Base-by-base conservation (phyloP, 2,888 invertebrate species). In the Melinopterus prodromus region DNA sequence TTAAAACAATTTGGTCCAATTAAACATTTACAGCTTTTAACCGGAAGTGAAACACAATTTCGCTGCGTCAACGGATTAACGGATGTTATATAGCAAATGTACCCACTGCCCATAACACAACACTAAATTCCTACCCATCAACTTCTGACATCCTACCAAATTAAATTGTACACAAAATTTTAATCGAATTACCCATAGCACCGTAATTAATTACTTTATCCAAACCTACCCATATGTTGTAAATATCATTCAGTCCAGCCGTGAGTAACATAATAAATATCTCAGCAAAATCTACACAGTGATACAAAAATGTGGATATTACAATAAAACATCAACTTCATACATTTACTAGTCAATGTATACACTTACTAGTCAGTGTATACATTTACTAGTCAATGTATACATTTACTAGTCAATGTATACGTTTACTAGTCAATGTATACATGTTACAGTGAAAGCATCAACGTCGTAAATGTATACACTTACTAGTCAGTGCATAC, bases 71-170 rank as follows among this genome's bases (percentile, higher is more conserved):
- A 74, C 36, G 74, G 36, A 26, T 36, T 26, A 74, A 15, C 26
- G n/a, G 26, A 16, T 74, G n/a, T 74, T 16, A 36, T n/a, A 74
- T 26, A 74, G 26, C 6, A 6, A 38, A 38, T 12, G 53, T 53
- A 7, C 2, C n/a, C n/a, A n/a, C n/a, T n/a, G n/a, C 53, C 53
- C 53, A 12, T 53, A 53, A 12, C 1, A 36, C 36, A 26, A 16
- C 35, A 74, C 36, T 74, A 74, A 74, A 74, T 16, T 71, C 14
- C 6, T 1, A 53, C 9, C 53, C 53, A 53, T 53, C 71, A 36
- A 74, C 36, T 74, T 74, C 6, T 74, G 74, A 71, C 16, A 71
- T 71, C 26, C 7, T 71, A 71, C 26, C 71, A 16, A 71, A 16
- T 16, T 71, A 71, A 16, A 16, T 71, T 5, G 7, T 71, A n/a